Evolutionary conservation across 2,113 vertebrate species (phyloP).

Genomic region (Mirza zaza): DNA sequence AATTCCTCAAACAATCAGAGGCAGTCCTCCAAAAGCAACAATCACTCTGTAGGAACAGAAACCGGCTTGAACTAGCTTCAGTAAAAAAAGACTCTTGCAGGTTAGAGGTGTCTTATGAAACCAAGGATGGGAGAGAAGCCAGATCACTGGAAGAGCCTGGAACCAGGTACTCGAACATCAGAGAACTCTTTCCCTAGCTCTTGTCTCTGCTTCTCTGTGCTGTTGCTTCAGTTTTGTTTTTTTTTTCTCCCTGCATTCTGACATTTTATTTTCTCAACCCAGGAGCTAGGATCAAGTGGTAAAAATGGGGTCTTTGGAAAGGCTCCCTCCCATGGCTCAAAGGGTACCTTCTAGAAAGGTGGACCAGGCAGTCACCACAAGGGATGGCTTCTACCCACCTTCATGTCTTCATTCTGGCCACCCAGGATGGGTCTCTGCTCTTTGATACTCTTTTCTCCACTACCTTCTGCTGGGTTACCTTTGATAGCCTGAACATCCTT

Average conservation of each 20-base stretch:
- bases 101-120: not conserved
- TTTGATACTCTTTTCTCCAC: not conserved
- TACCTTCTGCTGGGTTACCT: not conserved
- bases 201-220: not conserved
- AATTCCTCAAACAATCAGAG: not conserved
- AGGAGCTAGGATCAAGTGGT: not conserved
- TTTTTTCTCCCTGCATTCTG: not conserved
- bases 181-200: not conserved
- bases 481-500: not conserved
- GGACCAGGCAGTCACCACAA: not conserved
- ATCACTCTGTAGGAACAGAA: not conserved
- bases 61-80: not conserved
- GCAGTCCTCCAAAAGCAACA: not conserved
- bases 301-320: not conserved
- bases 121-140: not conserved
- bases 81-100: not conserved
- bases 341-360: not conserved
- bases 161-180: not conserved
- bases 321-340: not conserved
- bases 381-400: not conserved
- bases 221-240: not conserved
- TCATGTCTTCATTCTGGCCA: not conserved
- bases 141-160: not conserved
- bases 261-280: not conserved
- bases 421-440: not conserved